A percentile compares a stretch with the other conserved stretches of the same genome.
Evolutionary conservation across 2,113 vertebrate species (phyloP).

Genomic region (Anas platyrhynchos): DNA sequence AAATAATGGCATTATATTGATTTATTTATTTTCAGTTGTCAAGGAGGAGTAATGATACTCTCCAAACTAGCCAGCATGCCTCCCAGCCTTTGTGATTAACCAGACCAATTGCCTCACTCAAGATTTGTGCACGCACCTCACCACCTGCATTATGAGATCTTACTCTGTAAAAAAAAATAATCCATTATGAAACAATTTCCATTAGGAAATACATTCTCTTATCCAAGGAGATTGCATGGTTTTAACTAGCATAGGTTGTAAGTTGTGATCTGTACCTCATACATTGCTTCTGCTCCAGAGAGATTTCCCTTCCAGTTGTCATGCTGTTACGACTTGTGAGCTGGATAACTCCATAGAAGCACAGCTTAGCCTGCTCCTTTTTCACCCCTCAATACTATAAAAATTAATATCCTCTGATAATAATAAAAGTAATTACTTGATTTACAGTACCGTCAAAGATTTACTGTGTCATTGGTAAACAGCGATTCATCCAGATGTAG

Average conservation of each 20-base stretch:
- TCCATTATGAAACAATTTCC: background rate
- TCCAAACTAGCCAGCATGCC: background rate
- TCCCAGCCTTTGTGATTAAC: slow-evolving; percentile 8
- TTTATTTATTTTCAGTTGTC: slow-evolving; percentile 18
- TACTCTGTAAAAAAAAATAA: background rate
- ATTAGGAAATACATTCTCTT: background rate
- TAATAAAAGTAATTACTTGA: background rate
- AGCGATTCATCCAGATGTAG: background rate
- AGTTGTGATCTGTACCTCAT: background rate
- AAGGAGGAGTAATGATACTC: background rate
- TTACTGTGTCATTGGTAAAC: background rate
- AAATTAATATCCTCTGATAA: background rate
- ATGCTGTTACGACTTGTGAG: background rate
- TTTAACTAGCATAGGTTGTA: background rate
- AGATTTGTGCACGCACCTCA: background rate
- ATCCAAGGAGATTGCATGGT: background rate
- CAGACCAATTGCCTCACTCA: background rate
- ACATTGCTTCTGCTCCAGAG: background rate
- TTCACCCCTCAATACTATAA: background rate
- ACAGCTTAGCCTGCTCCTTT: background rate
- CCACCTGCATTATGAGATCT: background rate
- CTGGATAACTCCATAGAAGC: background rate
- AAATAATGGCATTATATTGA: background rate
- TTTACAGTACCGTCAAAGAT: background rate
- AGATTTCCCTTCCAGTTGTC: background rate